Evolutionary conservation across 2,888 invertebrate species (phyloP).

Genomic region (Rhagium mordax): DNA sequence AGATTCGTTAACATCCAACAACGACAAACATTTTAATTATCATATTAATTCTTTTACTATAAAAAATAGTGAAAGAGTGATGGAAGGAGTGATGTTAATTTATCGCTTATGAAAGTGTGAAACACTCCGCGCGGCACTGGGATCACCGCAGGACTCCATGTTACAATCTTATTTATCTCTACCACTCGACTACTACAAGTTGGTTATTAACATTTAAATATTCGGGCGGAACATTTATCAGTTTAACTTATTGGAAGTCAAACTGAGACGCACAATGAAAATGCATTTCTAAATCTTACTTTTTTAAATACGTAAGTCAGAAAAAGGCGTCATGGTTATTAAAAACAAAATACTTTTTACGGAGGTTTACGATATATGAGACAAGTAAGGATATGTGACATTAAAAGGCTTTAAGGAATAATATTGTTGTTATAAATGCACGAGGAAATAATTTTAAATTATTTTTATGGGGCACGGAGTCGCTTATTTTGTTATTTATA

Average conservation of each 20-base stretch:
- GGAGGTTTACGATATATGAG: constrained; percentile 37
- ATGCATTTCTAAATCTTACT: constrained; percentile 50
- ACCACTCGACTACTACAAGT: constrained; percentile 64
- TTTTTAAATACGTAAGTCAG: constrained; percentile 44
- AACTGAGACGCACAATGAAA: constrained; percentile 55
- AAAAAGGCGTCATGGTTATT: constrained; percentile 45
- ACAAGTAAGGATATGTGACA: constrained; percentile 42
- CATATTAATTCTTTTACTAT: constrained; percentile 56
- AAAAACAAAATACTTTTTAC: constrained; percentile 41
- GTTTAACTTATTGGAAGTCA: constrained; percentile 55
- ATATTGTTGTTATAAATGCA: constrained; percentile 40
- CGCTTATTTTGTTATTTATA: constrained; percentile 40
- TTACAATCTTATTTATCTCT: constrained; percentile 68
- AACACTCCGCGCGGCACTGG: constrained; percentile 65
- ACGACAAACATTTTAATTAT: constrained; percentile 51
- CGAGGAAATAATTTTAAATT: constrained; percentile 45
- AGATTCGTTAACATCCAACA: background rate
- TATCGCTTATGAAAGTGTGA: constrained; percentile 68
- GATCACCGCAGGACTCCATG: constrained; percentile 66
- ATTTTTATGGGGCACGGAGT: constrained; percentile 38
- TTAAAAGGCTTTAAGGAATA: constrained; percentile 37
- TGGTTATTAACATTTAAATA: constrained; percentile 64
- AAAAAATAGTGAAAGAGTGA: constrained; percentile 47
- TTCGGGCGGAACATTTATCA: constrained; percentile 61
- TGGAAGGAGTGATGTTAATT: constrained; percentile 63